Evolutionary conservation across 1,140 invertebrate genomes (phyloP).

Genomic region (Achroia grisella): DNA sequence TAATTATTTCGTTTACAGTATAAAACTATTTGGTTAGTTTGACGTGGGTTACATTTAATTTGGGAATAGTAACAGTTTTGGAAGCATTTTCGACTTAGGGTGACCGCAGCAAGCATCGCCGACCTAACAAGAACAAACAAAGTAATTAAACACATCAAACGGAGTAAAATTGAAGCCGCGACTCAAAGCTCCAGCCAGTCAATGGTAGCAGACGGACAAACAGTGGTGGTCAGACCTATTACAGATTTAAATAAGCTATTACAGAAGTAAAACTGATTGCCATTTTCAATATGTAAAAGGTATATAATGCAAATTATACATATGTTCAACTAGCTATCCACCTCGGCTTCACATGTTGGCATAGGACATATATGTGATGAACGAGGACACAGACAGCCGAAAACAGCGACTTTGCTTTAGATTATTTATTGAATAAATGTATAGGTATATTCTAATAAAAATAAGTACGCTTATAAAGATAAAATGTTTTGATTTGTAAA

Average conservation of each 20-base stretch:
- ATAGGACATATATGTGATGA: too few relatives aligned
- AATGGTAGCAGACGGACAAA: constrained; percentile 1
- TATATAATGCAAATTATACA: too few relatives aligned
- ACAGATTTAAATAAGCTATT: neutral
- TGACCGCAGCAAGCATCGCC: constrained; percentile 58
- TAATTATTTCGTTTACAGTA: constrained; percentile 58
- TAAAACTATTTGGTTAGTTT: constrained; percentile 61
- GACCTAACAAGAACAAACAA: constrained; percentile 66
- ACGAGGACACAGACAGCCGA: too few relatives aligned
- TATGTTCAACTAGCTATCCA: too few relatives aligned
- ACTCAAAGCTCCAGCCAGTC: constrained; percentile 38
- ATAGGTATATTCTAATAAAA: too few relatives aligned
- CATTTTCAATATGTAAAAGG: too few relatives aligned
- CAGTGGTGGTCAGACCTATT: neutral
- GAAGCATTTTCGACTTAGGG: constrained; percentile 60
- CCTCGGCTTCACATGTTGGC: too few relatives aligned
- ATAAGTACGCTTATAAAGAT: too few relatives aligned
- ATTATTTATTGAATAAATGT: too few relatives aligned
- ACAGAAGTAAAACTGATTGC: neutral
- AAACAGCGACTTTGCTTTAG: too few relatives aligned
- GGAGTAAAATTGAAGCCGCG: constrained; percentile 58
- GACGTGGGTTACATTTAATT: constrained; percentile 69
- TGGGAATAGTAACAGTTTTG: constrained; percentile 60
- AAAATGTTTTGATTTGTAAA: too few relatives aligned
- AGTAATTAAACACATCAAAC: constrained; percentile 73